Evolutionary conservation across 2,797 vertebrate species (phyloP).

Genomic region (Pseudocheirus occidentalis): DNA sequence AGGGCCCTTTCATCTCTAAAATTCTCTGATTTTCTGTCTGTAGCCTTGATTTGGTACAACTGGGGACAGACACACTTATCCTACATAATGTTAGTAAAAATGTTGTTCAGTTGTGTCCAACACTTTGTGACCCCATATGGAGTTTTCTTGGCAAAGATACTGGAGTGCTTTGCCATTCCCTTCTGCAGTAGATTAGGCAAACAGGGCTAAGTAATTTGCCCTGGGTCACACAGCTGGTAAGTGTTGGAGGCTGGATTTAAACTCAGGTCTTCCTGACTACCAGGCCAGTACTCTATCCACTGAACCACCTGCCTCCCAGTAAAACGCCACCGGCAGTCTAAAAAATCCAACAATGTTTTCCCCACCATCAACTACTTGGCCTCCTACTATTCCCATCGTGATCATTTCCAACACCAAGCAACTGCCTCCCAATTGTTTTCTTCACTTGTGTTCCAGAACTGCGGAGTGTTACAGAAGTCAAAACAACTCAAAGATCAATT

Average conservation of each 20-base stretch:
- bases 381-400: not conserved
- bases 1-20: not conserved
- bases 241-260: too few species aligned
- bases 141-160: not conserved
- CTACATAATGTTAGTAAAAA: not conserved
- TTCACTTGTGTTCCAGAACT: not conserved
- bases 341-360: not conserved
- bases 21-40: not conserved
- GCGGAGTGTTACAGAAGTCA: too few species aligned
- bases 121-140: not conserved
- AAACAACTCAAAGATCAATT: too few species aligned
- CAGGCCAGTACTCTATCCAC: not conserved
- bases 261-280: not conserved
- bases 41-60: not conserved
- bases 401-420: not conserved
- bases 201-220: not conserved
- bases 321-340: not conserved
- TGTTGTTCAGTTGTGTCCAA: not conserved
- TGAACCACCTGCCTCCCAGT: not conserved
- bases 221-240: not conserved
- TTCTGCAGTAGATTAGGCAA: not conserved
- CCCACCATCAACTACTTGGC: not conserved
- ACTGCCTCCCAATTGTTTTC: not conserved
- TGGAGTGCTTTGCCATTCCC: not conserved
- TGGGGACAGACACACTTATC: not conserved